Base-by-base conservation (phyloP, 2,113 vertebrate genomes). In the Casuarius casuarius region DNA sequence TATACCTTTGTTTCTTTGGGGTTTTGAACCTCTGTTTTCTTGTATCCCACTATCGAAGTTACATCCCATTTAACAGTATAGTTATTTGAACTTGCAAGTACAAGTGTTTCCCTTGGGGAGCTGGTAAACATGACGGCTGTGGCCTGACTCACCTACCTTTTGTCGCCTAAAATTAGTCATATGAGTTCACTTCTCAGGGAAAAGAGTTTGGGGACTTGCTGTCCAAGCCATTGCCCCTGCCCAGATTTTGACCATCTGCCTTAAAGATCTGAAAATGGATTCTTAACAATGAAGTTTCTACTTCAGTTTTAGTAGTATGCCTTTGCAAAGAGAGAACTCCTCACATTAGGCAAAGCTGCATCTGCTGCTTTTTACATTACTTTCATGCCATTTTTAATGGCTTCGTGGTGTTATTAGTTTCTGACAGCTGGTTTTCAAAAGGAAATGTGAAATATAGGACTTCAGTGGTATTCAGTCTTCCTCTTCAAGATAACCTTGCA, bases 371-470 rank as follows among this genome's bases (percentile, higher is more conserved):
- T n/a, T 62, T 67, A 12, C n/a, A 14, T 65, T 87, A 51, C 2
- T 82, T 91, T 76, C 42, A 44, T 31, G 2, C 29, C 84, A 8
- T 20, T 59, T 1, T 73, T 77, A 54, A 49, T 2, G 3, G 2
- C 9, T 6, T 67, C 3, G 49, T 67, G 77, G 20, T 3, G 3
- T 25, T 87, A 28, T 3, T 79, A 18, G 5, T 33, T 84, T 95
- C 68, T 89, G 22, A 89, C 61, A 89, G n/a, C 48, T 76, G 10
- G 81, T 90, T 81, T 82, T 44, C 72, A 35, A 94, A 77, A 79
- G 26, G 3, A 63, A 78, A 66, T 65, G 35, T 33, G 19, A 93
- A 82, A 75, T 81, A 62, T 2, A 91, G 31, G 18, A 44, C 51
- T 65, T 89, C 9, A 31, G 22, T 40, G 17, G 21, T 44, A 81